phyloP scores from a whole-genome alignment of 2,113 vertebrate species.

The Aspiorhynchus laticeps region DNA sequence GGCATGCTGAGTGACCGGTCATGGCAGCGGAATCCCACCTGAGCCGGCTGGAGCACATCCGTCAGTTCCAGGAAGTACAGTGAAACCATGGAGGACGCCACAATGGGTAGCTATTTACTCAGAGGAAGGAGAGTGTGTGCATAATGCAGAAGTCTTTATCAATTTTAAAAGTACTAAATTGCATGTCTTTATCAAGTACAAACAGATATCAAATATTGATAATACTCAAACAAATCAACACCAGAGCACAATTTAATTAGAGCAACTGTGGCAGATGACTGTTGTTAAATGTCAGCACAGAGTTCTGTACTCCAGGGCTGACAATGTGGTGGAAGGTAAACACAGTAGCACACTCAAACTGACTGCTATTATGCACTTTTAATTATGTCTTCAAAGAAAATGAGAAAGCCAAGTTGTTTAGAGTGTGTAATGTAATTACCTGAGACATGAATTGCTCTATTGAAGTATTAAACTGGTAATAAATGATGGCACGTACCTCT shows the following conservation, averaged over 20 bases:
- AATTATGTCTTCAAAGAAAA: conserved; percentile 1
- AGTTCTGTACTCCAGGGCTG: conserved; percentile 11
- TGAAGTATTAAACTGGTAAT: conserved; percentile 18
- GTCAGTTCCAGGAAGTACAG: conserved; percentile 97
- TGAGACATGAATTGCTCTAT: conserved; percentile 23
- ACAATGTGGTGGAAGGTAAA: conserved; percentile 9
- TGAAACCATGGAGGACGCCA: conserved; percentile 90
- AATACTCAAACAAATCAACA: background rate
- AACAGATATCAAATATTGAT: conserved; percentile 30
- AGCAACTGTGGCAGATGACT: conserved; percentile 6
- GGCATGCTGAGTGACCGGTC: conserved; percentile 92
- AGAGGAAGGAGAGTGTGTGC: background rate
- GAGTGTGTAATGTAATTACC: conserved; percentile 18
- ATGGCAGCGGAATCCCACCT: conserved; percentile 90
- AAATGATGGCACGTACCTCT: conserved; percentile 71
- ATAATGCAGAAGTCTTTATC: background rate
- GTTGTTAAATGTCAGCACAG: conserved; percentile 22
- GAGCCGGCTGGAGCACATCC: conserved; percentile 88
- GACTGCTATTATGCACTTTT: conserved; percentile 4
- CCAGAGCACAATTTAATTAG: background rate
- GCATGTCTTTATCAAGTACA: background rate
- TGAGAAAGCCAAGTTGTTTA: background rate
- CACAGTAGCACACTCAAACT: background rate
- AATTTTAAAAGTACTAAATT: background rate
- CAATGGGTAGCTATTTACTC: conserved; percentile 86